Percentiles rank a stretch among this genome's conserved stretches.
These are phyloP conservation scores for Celastrina argiolus DNA, from an alignment of 2,888 invertebrate species.

Conservation along the genomic window DNA sequence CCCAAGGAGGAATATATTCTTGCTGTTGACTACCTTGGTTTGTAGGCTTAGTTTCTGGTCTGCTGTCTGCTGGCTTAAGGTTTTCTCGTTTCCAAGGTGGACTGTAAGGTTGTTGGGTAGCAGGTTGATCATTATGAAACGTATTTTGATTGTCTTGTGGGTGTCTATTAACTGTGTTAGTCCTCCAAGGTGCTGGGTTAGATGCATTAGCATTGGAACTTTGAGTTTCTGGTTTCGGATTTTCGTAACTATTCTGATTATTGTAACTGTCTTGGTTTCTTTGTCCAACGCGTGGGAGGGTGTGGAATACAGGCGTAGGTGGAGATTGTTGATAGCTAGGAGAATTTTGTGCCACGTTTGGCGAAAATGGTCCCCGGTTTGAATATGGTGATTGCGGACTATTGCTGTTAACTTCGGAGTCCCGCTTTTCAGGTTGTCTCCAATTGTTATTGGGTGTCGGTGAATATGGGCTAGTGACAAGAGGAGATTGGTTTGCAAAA, in stretches of 20 bases:
- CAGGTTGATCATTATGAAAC: slow-evolving; percentile 42
- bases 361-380: slow-evolving; percentile 54
- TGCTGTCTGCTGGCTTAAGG: slow-evolving; percentile 42
- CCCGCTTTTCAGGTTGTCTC: slow-evolving; percentile 67
- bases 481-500: slow-evolving; percentile 55
- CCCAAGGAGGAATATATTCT: slow-evolving; percentile 57
- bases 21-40: slow-evolving; percentile 41
- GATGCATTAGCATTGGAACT: slow-evolving; percentile 45
- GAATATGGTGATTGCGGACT: slow-evolving; percentile 49
- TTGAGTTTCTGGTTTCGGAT: slow-evolving; percentile 45
- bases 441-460: slow-evolving; percentile 68
- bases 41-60: slow-evolving; percentile 50
- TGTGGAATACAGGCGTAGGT: slow-evolving; percentile 52
- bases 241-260: slow-evolving; percentile 45
- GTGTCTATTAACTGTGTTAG: slow-evolving; percentile 58
- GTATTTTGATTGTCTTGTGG: slow-evolving; percentile 48
- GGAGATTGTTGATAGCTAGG: slow-evolving; percentile 50
- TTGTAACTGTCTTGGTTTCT: slow-evolving; percentile 50
- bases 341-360: slow-evolving; percentile 48
- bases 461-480: slow-evolving; percentile 57
- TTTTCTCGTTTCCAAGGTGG: slow-evolving; percentile 60
- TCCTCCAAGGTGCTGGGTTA: slow-evolving; percentile 61
- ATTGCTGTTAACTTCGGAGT: slow-evolving; percentile 54
- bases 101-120: slow-evolving; percentile 51
- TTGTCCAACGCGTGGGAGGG: slow-evolving; percentile 58